Evolutionary conservation across 2,888 invertebrate species (phyloP), one percentile per base, ranked within the genome.

Genomic region (Hipparchia sbordonii): DNA sequence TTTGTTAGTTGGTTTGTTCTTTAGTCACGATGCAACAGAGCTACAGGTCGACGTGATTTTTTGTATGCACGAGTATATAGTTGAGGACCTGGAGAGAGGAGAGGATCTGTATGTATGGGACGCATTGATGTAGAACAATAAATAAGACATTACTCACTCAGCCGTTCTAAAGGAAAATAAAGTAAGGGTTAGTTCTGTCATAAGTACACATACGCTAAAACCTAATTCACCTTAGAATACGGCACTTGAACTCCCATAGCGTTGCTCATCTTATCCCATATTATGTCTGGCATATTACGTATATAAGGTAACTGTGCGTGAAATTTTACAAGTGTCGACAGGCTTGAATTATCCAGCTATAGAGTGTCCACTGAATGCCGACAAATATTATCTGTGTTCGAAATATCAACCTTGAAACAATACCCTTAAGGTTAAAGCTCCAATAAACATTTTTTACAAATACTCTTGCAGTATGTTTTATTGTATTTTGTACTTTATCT

Each of bases 271-370:
- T 73, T 73, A 74, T 67, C 74, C 82, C 80, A 77, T 79, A 77
- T 79, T 77, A 81, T 78, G 78, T 83, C 68, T 72, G 85, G 87
- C 86, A 88, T 83, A 82, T 79, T 74, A 81, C 71, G 76, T 84
- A 86, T 83, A 82, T 79, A 74, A 81, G 71, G 76, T 84, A 86
- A 82, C 85, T 80, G 81, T 82, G 85, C 88, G 88, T 86, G 88
- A 88, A 89, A 90, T 90, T 86, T 87, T 86, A 87, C 90, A 87
- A 89, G 88, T 88, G 88, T 85, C 85, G 83, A 81, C 79, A 81
- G 76, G 67, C 79, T 73, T 56, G 62, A 71, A 57, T 68, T 71
- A 62, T 73, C 67, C 74, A 48, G 54, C 56, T 63, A 48, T 56
- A 56, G 61, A 62, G 60, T 61, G 57, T 71, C 69, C 63, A 68